These are phyloP conservation scores for Euura lappo DNA, from an alignment of 1,140 invertebrate species.

Conservation along the genomic window DNA sequence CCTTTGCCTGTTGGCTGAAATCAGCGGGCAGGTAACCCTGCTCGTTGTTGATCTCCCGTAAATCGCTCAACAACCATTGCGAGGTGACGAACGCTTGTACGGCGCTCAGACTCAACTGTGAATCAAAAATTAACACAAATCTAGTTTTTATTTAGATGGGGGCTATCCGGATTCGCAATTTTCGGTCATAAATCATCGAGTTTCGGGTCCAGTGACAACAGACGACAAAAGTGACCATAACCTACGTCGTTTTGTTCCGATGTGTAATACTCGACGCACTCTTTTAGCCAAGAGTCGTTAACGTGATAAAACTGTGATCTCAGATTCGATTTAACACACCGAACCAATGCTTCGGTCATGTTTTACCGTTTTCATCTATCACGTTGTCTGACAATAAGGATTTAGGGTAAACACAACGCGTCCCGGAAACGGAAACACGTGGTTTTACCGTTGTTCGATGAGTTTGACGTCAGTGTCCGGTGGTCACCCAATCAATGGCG, in stretches of 20 bases:
- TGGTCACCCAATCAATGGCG: too few species aligned
- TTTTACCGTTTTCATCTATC: conserved; percentile 10
- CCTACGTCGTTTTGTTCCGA: conserved; percentile 33
- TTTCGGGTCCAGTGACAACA: neutral
- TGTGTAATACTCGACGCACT: conserved; percentile 47
- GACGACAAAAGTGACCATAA: neutral
- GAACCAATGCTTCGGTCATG: conserved; percentile 32
- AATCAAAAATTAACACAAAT: conserved; percentile 9
- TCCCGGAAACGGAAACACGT: too few species aligned
- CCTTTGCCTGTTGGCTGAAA: conserved; percentile 51
- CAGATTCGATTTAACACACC: conserved; percentile 31
- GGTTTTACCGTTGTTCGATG: too few species aligned
- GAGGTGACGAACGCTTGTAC: conserved; percentile 50
- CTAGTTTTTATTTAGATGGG: neutral
- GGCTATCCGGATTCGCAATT: too few species aligned
- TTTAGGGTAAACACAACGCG: too few species aligned
- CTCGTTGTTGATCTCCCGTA: conserved; percentile 63
- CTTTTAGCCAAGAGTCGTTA: conserved; percentile 46
- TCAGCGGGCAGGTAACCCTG: conserved; percentile 63
- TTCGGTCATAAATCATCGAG: neutral
- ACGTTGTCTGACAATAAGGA: too few species aligned
- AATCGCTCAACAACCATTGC: conserved; percentile 70
- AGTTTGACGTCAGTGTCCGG: too few species aligned
- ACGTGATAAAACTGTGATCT: conserved; percentile 36
- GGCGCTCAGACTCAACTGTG: conserved; percentile 20